phyloP scores from a whole-genome alignment of 2,888 invertebrate species.

The Apoderus coryli region DNA sequence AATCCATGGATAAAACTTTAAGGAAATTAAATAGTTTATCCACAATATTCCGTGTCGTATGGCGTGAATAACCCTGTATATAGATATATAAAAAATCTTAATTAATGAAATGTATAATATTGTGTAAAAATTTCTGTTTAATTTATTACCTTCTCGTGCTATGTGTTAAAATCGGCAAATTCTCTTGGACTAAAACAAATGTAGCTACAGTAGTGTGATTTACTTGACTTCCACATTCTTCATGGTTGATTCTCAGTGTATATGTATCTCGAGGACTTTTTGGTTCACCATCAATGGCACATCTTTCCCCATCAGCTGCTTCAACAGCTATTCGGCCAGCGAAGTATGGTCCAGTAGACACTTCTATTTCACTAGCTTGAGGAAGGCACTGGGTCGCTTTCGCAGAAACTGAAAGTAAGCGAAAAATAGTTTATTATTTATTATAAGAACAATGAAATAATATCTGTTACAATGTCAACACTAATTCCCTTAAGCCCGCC shows the following conservation, averaged over 20 bases:
- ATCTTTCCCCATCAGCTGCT: constrained; percentile 54
- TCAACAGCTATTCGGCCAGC: constrained; percentile 65
- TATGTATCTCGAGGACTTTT: constrained; percentile 59
- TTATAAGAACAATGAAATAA: too few species aligned
- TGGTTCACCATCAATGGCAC: constrained; percentile 60
- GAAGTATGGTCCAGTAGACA: constrained; percentile 69
- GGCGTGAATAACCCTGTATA: too few species aligned
- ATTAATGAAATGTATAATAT: too few species aligned
- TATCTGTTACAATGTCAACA: too few species aligned
- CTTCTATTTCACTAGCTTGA: constrained; percentile 68
- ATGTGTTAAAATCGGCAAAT: constrained; percentile 67
- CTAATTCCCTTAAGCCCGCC: too few species aligned
- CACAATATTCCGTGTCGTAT: too few species aligned
- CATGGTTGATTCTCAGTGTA: constrained; percentile 58
- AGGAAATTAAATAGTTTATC: too few species aligned
- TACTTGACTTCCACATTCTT: constrained; percentile 46
- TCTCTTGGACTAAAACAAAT: constrained; percentile 71
- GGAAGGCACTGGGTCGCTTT: constrained; percentile 66
- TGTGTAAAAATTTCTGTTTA: too few species aligned
- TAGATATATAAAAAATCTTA: too few species aligned
- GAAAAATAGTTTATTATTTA: constrained; percentile 6
- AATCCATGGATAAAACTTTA: too few species aligned
- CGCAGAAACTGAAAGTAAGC: constrained; percentile 51
- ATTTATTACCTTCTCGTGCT: constrained; percentile 35
- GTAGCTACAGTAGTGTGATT: constrained; percentile 70